Conservation (phyloP, 2,797 vertebrate genomes). For the Trematomus bernacchii region DNA sequence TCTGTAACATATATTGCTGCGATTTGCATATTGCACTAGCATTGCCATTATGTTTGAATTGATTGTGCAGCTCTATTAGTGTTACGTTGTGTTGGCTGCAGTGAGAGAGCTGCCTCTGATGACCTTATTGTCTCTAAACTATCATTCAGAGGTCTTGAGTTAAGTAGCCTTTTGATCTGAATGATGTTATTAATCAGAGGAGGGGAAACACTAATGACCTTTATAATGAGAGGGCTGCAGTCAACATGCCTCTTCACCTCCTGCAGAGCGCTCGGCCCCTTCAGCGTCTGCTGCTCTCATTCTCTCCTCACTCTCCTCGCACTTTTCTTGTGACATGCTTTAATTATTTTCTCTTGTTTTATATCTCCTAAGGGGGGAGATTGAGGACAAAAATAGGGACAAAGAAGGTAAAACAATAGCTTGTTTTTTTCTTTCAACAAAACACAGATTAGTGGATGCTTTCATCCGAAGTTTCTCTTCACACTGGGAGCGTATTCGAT, state of each 20-base stretch:
- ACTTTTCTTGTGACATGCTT: neutral
- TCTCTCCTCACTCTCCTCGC: neutral
- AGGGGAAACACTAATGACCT: slow-evolving; percentile 63
- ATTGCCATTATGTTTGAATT: no score
- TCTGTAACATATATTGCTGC: no score
- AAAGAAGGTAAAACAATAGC: slow-evolving; percentile 13
- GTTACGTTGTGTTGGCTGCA: slow-evolving; percentile 1
- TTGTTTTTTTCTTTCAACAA: neutral
- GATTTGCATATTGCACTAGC: no score
- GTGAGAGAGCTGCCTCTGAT: neutral
- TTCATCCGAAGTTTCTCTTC: slow-evolving; percentile 26
- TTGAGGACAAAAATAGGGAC: slow-evolving; percentile 2
- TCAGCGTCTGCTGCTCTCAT: slow-evolving; percentile 13
- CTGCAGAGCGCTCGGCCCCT: slow-evolving; percentile 18
- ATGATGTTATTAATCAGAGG: slow-evolving; percentile 68
- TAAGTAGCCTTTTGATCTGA: slow-evolving; percentile 66
- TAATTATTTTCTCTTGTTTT: slow-evolving; percentile 19
- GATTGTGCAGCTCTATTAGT: neutral
- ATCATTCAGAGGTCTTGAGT: slow-evolving; percentile 45
- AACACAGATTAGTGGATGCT: slow-evolving; percentile 17
- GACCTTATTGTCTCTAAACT: slow-evolving; percentile 57
- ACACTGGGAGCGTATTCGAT: neutral
- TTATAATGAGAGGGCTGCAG: slow-evolving; percentile 66
- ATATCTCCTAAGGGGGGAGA: slow-evolving; percentile 15
- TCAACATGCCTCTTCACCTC: slow-evolving; percentile 48